A percentile compares a stretch with the other conserved stretches of the same genome.
Conservation (phyloP, 2,113 vertebrate genomes). For the Actinemys pallida region DNA sequence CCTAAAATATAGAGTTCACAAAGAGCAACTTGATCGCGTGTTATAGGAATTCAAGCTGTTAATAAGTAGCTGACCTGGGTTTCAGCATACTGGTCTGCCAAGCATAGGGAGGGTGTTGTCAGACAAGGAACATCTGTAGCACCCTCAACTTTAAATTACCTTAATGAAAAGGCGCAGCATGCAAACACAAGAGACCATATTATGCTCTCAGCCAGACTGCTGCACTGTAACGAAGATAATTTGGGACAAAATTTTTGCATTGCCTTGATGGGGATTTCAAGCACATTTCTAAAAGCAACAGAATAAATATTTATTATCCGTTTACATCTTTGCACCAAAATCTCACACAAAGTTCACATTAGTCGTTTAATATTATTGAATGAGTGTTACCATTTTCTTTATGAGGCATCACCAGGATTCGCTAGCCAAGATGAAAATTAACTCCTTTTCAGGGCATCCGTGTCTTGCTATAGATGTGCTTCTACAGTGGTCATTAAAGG, state of each 20-base stretch:
- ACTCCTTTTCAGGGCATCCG: background rate
- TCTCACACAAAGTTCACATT: background rate
- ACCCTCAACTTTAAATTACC: conserved; percentile 27
- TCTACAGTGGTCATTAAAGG: background rate
- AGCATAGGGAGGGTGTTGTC: background rate
- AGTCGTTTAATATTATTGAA: background rate
- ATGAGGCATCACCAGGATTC: background rate
- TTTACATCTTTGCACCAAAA: background rate
- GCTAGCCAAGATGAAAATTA: background rate
- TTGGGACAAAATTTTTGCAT: conserved; percentile 12
- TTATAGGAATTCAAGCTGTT: background rate
- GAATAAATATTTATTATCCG: background rate
- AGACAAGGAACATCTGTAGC: background rate
- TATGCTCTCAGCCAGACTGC: conserved; percentile 5
- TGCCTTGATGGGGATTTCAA: background rate
- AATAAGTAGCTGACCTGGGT: background rate
- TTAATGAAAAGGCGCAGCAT: conserved; percentile 19
- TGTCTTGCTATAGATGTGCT: background rate
- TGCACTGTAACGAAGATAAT: background rate
- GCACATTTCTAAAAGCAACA: background rate
- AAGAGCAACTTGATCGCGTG: background rate
- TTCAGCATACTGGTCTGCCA: background rate
- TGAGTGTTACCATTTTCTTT: background rate
- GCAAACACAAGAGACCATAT: background rate
- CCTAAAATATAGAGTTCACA: background rate